phyloP scores from a whole-genome alignment of 1,140 invertebrate genomes.

The Ladona fulva region DNA sequence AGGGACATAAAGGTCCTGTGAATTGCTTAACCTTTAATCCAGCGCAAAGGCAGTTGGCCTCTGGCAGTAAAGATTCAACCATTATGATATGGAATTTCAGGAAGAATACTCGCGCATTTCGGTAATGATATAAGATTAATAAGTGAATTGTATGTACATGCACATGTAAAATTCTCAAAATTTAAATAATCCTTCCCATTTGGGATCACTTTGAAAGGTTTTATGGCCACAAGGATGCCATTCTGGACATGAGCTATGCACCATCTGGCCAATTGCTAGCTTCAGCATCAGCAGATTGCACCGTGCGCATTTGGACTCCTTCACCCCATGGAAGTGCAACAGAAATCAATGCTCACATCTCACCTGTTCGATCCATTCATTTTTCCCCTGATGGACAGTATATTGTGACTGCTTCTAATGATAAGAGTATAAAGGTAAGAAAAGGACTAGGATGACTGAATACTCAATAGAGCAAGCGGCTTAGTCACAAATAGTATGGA shows the following conservation, averaged over 20 bases:
- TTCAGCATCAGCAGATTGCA: conserved; percentile 71
- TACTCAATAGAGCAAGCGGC: too few species aligned
- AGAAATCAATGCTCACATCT: conserved; percentile 71
- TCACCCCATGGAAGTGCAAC: conserved; percentile 62
- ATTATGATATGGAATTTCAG: conserved; percentile 72
- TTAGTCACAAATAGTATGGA: too few species aligned
- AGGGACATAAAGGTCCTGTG: conserved; percentile 64
- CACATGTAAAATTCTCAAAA: not conserved
- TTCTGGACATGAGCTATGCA: conserved; percentile 59
- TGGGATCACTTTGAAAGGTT: conserved; percentile 22
- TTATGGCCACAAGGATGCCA: conserved; percentile 37
- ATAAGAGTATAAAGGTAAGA: conserved; percentile 55
- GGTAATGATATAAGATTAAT: not conserved
- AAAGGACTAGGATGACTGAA: too few species aligned
- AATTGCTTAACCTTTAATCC: conserved; percentile 70
- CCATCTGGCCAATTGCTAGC: conserved; percentile 71
- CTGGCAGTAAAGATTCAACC: conserved; percentile 63
- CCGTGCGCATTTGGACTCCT: conserved; percentile 77
- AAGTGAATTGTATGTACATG: too few species aligned
- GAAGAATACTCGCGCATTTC: not conserved
- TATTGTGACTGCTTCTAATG: conserved; percentile 75
- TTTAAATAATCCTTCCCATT: not conserved
- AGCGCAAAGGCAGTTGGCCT: conserved; percentile 62
- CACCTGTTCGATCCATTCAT: conserved; percentile 65
- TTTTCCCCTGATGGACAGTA: conserved; percentile 72